Conservation (phyloP, 23 tunicate species). For the Trididemnum miniatum region DNA sequence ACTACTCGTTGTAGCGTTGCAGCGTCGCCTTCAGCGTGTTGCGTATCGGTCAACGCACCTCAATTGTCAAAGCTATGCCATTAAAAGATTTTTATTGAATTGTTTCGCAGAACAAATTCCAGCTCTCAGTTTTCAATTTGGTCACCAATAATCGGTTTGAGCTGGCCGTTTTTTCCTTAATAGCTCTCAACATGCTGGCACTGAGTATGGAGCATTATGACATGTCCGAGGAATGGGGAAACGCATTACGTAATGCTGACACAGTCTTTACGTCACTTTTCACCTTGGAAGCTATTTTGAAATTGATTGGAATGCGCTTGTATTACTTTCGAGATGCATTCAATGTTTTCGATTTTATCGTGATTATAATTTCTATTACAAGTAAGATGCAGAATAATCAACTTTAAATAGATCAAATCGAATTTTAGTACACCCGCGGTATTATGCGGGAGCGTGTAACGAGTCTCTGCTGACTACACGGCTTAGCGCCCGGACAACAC, state of each 20-base stretch:
- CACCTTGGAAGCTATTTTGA: slow-evolving; percentile 59
- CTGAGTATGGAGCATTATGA: slow-evolving; percentile 87
- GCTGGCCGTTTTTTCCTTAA: slow-evolving; percentile 66
- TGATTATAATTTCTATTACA: slow-evolving; percentile 61
- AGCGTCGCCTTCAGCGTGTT: too few species aligned
- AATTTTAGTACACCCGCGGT: too few species aligned
- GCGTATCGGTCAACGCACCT: too few species aligned
- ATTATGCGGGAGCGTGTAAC: too few species aligned
- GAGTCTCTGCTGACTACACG: too few species aligned
- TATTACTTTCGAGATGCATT: slow-evolving; percentile 82
- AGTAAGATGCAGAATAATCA: too few species aligned
- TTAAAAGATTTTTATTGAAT: too few species aligned
- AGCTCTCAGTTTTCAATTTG: slow-evolving; percentile 55
- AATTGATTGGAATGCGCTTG: slow-evolving; percentile 69
- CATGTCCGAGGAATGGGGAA: slow-evolving; percentile 58
- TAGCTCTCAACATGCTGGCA: slow-evolving; percentile 83
- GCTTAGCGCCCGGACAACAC: too few species aligned
- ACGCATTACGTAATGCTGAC: slow-evolving; percentile 56
- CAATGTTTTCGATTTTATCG: slow-evolving; percentile 88
- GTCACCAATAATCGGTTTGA: slow-evolving; percentile 86
- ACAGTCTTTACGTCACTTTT: slow-evolving; percentile 74
- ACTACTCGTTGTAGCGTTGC: too few species aligned
- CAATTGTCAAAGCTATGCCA: too few species aligned
- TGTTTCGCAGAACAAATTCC: slow-evolving; percentile 21
- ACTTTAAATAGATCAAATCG: too few species aligned